Evolutionary conservation across 2,797 vertebrate species (phyloP), one percentile per base, ranked within the genome.

Genomic region (Triplophysa bombifrons): DNA sequence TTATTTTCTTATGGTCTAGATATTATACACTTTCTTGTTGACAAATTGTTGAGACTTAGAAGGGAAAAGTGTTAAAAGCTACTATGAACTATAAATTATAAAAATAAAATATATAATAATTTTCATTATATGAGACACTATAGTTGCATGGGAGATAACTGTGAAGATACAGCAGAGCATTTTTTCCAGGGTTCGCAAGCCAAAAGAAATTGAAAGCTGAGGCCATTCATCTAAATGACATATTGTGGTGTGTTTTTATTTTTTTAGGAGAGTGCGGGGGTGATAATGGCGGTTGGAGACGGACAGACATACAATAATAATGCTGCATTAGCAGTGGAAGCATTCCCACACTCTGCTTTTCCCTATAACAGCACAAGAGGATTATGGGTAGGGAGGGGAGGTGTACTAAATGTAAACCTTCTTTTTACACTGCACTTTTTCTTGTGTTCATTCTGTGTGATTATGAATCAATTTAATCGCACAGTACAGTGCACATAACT

Each of bases 271-370:
- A 75, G 61, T 67, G 75, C 19, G 38, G 76, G 67, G 68, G 67
- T 55, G 56, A 65, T 63, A 8, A 51, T 20, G 60, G 16, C 44
- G 27, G 56, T 34, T 34, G 16, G 46, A 74, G 74, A 80, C 60
- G 58, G 74, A 80, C 60, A 65, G 66, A 51, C 53, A 51, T 60
- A 22, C 58, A 85, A 44, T 44, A 74, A 74, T 75, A 77, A 77
- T 44, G 67, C 19, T 74, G 76, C 30, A 68, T 58, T 78, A 78
- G 70, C 66, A 16, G 27, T 44, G 46, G 22, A 72, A 76, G 53
- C 34, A 50, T 64, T 22, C 63, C 48, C 69, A 51, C 41, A 19
- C 11, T 63, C 27, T n/a, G 9, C 17, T 58, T 16, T 27, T 41
- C 27, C 5, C 16, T 63, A 3, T 66, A 12, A 48, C n/a, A 66